These are phyloP conservation scores for Muscicapa striata DNA, from an alignment of 2,797 vertebrate genomes.

Conservation along the genomic window DNA sequence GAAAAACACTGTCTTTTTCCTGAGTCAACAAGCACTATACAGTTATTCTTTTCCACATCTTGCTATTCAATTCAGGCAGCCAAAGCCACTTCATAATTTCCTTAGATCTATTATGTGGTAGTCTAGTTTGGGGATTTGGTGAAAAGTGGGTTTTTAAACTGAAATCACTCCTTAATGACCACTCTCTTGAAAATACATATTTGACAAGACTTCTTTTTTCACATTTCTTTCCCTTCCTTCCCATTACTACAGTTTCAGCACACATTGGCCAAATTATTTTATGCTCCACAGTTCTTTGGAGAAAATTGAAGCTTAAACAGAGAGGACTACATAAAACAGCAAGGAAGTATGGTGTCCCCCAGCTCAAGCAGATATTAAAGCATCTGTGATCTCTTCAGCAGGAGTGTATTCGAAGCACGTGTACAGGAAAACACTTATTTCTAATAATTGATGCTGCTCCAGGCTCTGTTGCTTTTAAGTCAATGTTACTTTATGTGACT, in stretches of 20 bases:
- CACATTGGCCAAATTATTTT: neutral
- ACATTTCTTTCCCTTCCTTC: neutral
- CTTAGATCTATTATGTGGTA: neutral
- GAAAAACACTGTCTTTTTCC: neutral
- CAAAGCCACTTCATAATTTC: neutral
- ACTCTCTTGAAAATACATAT: neutral
- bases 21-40: neutral
- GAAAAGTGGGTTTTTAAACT: neutral
- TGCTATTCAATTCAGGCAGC: neutral
- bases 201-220: neutral
- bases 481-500: neutral
- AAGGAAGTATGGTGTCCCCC: neutral
- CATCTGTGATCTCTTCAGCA: neutral
- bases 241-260: neutral
- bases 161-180: neutral
- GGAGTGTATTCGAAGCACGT: fast-evolving
- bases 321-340: neutral
- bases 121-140: neutral
- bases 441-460: fast-evolving
- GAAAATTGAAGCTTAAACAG: neutral
- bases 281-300: neutral
- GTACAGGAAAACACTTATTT: neutral
- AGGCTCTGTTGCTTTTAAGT: neutral
- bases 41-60: neutral
- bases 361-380: neutral